Base-by-base conservation (phyloP, 2,888 invertebrate genomes). In the Hetaerina titia region DNA sequence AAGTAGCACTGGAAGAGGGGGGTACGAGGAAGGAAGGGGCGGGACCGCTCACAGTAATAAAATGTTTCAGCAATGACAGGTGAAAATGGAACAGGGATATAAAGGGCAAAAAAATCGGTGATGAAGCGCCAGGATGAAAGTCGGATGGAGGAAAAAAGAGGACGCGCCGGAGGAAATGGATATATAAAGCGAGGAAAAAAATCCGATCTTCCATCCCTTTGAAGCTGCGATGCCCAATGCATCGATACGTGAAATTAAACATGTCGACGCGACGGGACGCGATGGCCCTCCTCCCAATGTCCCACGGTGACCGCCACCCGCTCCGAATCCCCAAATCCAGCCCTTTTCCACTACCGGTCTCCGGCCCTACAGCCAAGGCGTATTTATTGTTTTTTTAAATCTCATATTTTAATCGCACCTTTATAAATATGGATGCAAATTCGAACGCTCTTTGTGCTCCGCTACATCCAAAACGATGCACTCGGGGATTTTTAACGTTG, bases 211-310 rank as follows among this genome's bases (percentile, higher is more conserved):
- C 63, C 22, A 31, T 69, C 92, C 64, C 92, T 74, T 92, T 92
- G 64, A 92, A 92, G 64, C 64, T 60, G 56, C 56, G 92, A 92
- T 56, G 92, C 92, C 89, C 89, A 45, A 92, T 92, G 64, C 92
- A 56, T 45, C 56, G 56, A 69, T 92, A 69, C 69, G 92, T 56
- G 92, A 92, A 92, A 92, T 92, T 92, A 69, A 92, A 92, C 92
- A 69, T 69, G 69, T 92, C 45, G 56, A 64, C 92, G 57, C 5
- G 58, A 56, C 22, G 56, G 57, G 22, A 7, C 6, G 22, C 2
- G 58, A 2, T 15, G 81, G 31, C 58, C 8, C n/a, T 22, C 58
- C 22, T 57, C n/a, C 22, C n/a, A 19, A 19, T n/a, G 25, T 22
- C 9, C 15, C 9, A 57, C n/a, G 22, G 8, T 58, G 8, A 45